Evolutionary conservation across 2,888 invertebrate species (phyloP).

Genomic region (Dorcus parallelipipedus): DNA sequence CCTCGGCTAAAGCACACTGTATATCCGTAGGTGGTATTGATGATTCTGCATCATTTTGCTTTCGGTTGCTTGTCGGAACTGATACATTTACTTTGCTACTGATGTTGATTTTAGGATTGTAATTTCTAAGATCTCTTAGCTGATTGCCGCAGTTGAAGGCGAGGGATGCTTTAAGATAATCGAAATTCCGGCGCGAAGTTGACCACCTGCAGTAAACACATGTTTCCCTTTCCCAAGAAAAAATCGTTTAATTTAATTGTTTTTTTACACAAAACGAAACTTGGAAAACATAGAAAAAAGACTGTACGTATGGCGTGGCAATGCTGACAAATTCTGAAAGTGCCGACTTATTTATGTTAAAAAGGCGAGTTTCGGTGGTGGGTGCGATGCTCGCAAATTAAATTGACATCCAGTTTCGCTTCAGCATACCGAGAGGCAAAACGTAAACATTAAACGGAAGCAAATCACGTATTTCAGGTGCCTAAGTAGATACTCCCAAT

Average conservation of each 20-base stretch:
- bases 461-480: slow-evolving; percentile 41
- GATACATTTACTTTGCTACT: too few relatives aligned
- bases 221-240: too few relatives aligned
- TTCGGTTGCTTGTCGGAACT: not conserved
- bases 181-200: too few relatives aligned
- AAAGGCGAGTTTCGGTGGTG: not conserved
- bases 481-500: slow-evolving; percentile 33
- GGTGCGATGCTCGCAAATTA: not conserved
- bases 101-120: too few relatives aligned
- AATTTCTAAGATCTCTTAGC: too few relatives aligned
- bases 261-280: too few relatives aligned
- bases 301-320: not conserved
- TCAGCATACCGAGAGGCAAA: slow-evolving; percentile 11
- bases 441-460: slow-evolving; percentile 30
- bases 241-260: too few relatives aligned
- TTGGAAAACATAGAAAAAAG: not conserved
- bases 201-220: too few relatives aligned
- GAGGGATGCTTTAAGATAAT: too few relatives aligned
- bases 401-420: too few relatives aligned
- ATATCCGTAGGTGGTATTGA: not conserved
- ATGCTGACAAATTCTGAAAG: not conserved
- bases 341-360: not conserved
- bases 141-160: too few relatives aligned
- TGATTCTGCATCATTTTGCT: not conserved
- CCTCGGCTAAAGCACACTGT: not conserved